These are phyloP conservation scores for Drosophila varians DNA, from an alignment of 1,140 invertebrate species.

Conservation along the genomic window DNA sequence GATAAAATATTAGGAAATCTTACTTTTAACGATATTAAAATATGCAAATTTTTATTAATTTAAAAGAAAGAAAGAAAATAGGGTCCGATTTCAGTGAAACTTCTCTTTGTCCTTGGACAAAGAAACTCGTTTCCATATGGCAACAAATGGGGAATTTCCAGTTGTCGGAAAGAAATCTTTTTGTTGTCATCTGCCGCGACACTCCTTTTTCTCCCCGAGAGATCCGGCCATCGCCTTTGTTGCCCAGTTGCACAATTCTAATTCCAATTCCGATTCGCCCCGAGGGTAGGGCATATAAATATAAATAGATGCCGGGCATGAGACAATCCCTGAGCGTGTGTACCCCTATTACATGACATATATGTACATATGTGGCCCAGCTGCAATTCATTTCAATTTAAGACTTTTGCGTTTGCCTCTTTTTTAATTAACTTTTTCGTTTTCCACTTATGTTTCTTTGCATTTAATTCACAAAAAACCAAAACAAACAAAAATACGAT, in stretches of 20 bases:
- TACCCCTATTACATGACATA: background rate
- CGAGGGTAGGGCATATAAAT: constrained; percentile 63
- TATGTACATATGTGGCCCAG: constrained; percentile 21
- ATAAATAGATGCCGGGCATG: constrained; percentile 42
- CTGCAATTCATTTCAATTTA: constrained; percentile 48
- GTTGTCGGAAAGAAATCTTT: background rate
- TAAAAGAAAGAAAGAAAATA: background rate
- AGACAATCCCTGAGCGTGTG: constrained; percentile 35
- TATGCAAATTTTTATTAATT: too few relatives aligned
- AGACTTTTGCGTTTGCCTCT: constrained; percentile 55
- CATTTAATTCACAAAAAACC: constrained; percentile 61
- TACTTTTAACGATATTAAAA: too few relatives aligned
- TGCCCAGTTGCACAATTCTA: constrained; percentile 50
- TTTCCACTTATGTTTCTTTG: constrained; percentile 70
- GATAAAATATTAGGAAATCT: too few relatives aligned
- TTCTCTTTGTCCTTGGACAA: constrained; percentile 8
- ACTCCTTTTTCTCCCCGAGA: constrained; percentile 13
- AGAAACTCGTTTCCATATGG: constrained; percentile 10
- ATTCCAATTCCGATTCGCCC: constrained; percentile 41
- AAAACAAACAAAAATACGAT: constrained; percentile 10
- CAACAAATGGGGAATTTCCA: background rate
- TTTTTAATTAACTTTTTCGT: constrained; percentile 65
- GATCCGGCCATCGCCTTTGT: background rate
- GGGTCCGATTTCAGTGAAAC: background rate
- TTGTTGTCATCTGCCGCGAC: background rate